Evolutionary conservation across 2,113 vertebrate genomes (phyloP), one percentile per base, ranked within the genome.

Genomic region (Hemiprocne comata): DNA sequence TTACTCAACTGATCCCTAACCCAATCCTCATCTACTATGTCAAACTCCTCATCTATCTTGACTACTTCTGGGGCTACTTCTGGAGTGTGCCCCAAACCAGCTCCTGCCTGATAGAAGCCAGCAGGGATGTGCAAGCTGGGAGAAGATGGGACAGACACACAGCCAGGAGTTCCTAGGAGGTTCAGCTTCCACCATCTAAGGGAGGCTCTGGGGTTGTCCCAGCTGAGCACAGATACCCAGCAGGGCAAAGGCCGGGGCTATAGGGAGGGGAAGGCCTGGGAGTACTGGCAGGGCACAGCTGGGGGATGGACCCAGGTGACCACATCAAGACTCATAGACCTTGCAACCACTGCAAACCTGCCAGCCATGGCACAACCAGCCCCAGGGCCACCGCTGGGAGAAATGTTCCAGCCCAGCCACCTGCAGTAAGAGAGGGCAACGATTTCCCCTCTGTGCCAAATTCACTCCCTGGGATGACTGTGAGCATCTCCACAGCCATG

Each of bases 401-500:
- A 10, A 38, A 21, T 71, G 42, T 15, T 55, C 46, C 54, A 54
- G 64, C 26, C 10, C 64, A 51, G 62, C 4, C 51, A 23, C n/a
- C 36, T 55, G 34, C 51, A 58, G 16, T 31, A 40, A 55, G 53
- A 81, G 57, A 67, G 57, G 33, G 29, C 33, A 85, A 18, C 0
- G 0, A 62, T 65, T 75, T 74, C 31, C 31, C 24, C 44, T 84
- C 40, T 66, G 40, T 8, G 7, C 50, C 50, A 69, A 34, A 93
- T 60, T 64, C 33, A 25, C 38, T 50, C 19, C 19, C 28, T 0
- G 1, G n/a, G 6, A 17, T 31, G 71, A 62, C 54, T 55, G 1
- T 0, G 2, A 40, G 18, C 48, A 74, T 26, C 23, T 23, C 69
- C 6, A 0, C 1, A 4, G 55, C 46, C 46, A 36, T 4, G 0